phyloP scores from a whole-genome alignment of 2,888 invertebrate species.

The Nematopogon swammerdamellus region DNA sequence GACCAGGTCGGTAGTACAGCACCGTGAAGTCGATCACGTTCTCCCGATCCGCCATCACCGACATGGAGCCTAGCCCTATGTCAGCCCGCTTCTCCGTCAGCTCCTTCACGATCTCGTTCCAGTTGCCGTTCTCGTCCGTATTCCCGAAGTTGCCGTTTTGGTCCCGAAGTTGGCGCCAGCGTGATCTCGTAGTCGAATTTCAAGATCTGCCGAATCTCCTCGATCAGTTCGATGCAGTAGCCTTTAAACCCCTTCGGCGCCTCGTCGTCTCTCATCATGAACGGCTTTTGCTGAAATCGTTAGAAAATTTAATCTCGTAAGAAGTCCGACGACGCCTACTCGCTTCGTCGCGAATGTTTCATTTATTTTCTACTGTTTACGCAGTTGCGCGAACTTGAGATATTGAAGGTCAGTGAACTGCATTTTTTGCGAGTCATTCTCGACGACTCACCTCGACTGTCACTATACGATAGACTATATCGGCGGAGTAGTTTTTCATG shows the following conservation, averaged over 20 bases:
- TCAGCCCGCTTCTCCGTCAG: conserved; percentile 85
- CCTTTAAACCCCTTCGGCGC: conserved; percentile 71
- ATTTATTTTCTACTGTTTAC: conserved; percentile 21
- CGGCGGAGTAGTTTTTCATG: conserved; percentile 73
- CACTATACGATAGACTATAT: conserved; percentile 81
- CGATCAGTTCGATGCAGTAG: conserved; percentile 92
- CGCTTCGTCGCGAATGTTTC: too few species aligned
- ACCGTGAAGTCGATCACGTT: conserved; percentile 98
- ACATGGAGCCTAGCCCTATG: conserved; percentile 89
- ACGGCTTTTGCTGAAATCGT: conserved; percentile 79
- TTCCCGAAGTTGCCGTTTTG: conserved; percentile 86
- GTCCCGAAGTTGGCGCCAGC: conserved; percentile 67
- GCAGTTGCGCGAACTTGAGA: too few species aligned
- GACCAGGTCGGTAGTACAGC: conserved; percentile 95
- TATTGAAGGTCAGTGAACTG: conserved; percentile 13
- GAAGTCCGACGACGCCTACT: too few species aligned
- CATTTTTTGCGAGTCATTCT: too few species aligned
- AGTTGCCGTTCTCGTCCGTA: conserved; percentile 82
- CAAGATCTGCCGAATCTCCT: conserved; percentile 79
- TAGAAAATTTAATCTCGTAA: too few species aligned
- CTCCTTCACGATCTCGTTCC: conserved; percentile 83
- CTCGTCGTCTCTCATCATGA: conserved; percentile 68
- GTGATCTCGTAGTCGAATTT: conserved; percentile 89
- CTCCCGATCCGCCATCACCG: conserved; percentile 96
- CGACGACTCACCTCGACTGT: conserved; percentile 70